phyloP scores from a whole-genome alignment of 2,797 vertebrate species.

The Rhinogobio ventralis region DNA sequence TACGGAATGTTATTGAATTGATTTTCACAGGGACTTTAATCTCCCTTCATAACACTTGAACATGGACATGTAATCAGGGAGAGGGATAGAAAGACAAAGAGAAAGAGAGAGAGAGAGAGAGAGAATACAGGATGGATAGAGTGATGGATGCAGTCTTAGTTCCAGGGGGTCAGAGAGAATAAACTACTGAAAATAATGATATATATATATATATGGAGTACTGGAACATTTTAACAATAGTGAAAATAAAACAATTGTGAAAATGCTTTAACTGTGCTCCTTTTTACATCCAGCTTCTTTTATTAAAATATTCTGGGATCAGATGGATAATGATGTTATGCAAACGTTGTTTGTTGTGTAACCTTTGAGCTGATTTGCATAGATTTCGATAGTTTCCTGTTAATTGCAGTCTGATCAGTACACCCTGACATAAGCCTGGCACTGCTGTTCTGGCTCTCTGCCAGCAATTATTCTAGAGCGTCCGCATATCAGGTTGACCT shows the following conservation, averaged over 20 bases:
- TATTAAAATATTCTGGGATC: not conserved
- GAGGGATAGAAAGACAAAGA: constrained; percentile 49
- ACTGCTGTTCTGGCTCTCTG: constrained; percentile 14
- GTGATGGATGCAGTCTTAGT: not conserved
- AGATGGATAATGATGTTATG: not conserved
- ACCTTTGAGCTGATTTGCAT: constrained; percentile 20
- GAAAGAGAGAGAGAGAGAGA: constrained; percentile 43
- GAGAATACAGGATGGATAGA: not conserved
- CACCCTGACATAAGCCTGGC: constrained; percentile 7
- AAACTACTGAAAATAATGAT: not conserved
- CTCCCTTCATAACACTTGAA: constrained; percentile 70
- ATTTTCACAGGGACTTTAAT: constrained; percentile 70
- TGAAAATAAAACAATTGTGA: not conserved
- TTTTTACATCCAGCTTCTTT: not conserved
- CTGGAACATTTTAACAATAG: not conserved
- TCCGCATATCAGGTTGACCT: constrained; percentile 46
- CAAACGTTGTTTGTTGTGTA: constrained; percentile 16
- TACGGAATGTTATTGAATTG: constrained; percentile 71
- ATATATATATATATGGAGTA: not conserved
- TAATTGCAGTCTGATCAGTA: not conserved
- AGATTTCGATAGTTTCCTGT: constrained; percentile 12
- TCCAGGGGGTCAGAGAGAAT: not conserved
- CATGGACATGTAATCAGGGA: constrained; percentile 72
- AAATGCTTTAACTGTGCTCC: not conserved
- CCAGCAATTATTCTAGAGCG: constrained; percentile 33